phyloP scores from a whole-genome alignment of 2,888 invertebrate genomes.

The Harmothoe impar region DNA sequence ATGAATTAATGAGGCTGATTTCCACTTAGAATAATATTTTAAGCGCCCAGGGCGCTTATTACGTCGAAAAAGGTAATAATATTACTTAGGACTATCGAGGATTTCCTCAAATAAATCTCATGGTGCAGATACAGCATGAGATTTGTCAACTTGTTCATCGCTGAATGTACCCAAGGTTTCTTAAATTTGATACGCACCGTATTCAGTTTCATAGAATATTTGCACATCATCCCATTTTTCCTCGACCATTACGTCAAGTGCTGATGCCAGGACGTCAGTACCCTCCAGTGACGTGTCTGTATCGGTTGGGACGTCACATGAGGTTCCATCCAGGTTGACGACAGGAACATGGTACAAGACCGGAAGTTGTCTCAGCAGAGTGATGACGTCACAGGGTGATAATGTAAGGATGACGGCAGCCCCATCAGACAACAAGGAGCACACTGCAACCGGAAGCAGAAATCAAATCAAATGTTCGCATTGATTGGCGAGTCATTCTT shows the following conservation, averaged over 20 bases:
- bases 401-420: conserved; percentile 24
- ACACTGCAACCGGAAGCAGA: not conserved
- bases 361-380: not conserved
- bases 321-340: not conserved
- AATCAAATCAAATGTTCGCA: not conserved
- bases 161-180: too few species aligned
- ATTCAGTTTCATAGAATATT: conserved; percentile 33
- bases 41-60: too few species aligned
- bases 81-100: too few species aligned
- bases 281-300: not conserved
- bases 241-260: not conserved
- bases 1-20: too few species aligned
- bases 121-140: too few species aligned
- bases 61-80: too few species aligned
- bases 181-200: not conserved
- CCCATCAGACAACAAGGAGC: conserved; percentile 15
- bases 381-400: not conserved
- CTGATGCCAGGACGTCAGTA: not conserved
- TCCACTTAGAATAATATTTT: too few species aligned
- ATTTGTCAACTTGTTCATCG: too few species aligned
- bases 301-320: not conserved
- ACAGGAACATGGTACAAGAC: not conserved
- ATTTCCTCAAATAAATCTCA: too few species aligned
- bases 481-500: not conserved
- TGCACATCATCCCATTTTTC: conserved; percentile 42